A percentile compares a stretch with the other conserved stretches of the same genome.
Conservation (phyloP, 2,113 vertebrate species). For the Cyprinodon tularosa region DNA sequence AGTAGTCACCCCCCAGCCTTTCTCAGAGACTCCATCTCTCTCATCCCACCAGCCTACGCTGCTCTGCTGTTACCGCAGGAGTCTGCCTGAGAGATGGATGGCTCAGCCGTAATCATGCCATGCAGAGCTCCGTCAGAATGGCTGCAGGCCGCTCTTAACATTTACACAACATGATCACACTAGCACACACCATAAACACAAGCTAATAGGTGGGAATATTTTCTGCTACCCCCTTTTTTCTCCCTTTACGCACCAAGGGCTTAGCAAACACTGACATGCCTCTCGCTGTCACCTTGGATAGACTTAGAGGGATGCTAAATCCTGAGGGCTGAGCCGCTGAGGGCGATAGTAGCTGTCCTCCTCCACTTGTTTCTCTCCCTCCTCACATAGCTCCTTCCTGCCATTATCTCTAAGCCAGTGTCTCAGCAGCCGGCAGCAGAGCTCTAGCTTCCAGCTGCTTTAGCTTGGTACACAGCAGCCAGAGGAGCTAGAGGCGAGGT, state of each 20-base stretch:
- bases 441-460: slow-evolving; percentile 50
- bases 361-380: slow-evolving; percentile 6
- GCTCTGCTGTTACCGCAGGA: slow-evolving; percentile 16
- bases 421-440: slow-evolving; percentile 38
- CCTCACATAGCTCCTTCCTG: slow-evolving; percentile 27
- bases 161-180: slow-evolving; percentile 63
- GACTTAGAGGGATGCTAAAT: slow-evolving; percentile 40
- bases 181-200: slow-evolving; percentile 53
- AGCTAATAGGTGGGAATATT: slow-evolving; percentile 43
- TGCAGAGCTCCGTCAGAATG: slow-evolving; percentile 65
- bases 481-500: slow-evolving; percentile 51
- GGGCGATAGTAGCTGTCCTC: slow-evolving; percentile 9
- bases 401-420: slow-evolving; percentile 50
- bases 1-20: slow-evolving; percentile 50
- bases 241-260: slow-evolving; percentile 21
- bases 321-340: slow-evolving; percentile 43
- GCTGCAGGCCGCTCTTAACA: slow-evolving; percentile 73
- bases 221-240: not conserved
- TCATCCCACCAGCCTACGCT: not conserved
- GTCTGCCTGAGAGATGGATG: slow-evolving; percentile 64
- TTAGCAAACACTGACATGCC: slow-evolving; percentile 39
- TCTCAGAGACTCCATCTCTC: slow-evolving; percentile 33
- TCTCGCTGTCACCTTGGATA: slow-evolving; percentile 64
- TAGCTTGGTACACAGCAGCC: slow-evolving; percentile 26
- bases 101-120: slow-evolving; percentile 71